Evolutionary conservation across 2,113 vertebrate species (phyloP), one percentile per base, ranked within the genome.

Genomic region (Python bivittatus): DNA sequence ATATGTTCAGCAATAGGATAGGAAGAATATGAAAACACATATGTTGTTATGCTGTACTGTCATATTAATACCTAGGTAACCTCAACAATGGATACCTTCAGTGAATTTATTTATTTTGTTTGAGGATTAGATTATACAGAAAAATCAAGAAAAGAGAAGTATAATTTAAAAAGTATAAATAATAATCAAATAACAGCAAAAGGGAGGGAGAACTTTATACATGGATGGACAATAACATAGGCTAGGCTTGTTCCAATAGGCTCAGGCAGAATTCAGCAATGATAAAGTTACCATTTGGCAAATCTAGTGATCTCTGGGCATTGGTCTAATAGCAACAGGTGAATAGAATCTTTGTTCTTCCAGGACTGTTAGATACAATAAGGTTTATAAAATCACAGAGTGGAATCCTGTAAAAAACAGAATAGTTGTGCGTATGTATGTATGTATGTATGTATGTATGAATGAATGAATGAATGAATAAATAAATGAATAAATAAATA

Each of bases 1-100:
- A 88, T 64, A 93, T 94, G 94, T 93, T 52, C 57, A 57, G 58
- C 0, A 0, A 94, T 97, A 94, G 95, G 94, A 95, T 93, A 94
- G 94, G 89, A 94, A 95, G 92, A 86, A 68, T 93, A 96, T 93
- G 52, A 92, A 95, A 95, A 88, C 58, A 0, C 7, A 60, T 92
- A 96, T 94, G 94, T n/a, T 93, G 94, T 60, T 92, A 96, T 94
- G 94, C 29, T 93, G 94, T 60, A 88, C 87, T 60, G 93, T 89
- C 58, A 92, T 93, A 94, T 94, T 72, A 90, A 93, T 93, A 79
- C 92, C 85, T 92, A 92, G 94, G 64, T 27, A 89, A 33, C 61
- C 91, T 94, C 58, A 95, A 89, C 92, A 91, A 89, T 88, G 89
- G 91, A 10, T 91, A 93, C 4, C 29, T 29, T 68, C 68, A 38